Conservation (phyloP, 2,888 invertebrate species). For the Microctonus aethiopoides region DNA sequence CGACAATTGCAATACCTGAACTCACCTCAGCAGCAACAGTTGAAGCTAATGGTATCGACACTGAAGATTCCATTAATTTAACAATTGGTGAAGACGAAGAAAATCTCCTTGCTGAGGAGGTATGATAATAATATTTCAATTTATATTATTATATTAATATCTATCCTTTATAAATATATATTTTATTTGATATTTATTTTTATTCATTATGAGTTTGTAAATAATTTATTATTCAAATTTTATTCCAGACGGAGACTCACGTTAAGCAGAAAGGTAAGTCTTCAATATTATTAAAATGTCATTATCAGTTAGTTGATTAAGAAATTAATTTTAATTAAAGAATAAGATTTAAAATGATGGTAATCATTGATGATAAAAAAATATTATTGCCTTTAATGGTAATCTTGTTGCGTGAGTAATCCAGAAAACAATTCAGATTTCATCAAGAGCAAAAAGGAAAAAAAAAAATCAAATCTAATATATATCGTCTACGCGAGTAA, state of each 20-base stretch:
- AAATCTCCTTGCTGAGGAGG: constrained; percentile 81
- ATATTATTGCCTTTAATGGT: neutral
- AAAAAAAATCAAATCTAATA: constrained; percentile 21
- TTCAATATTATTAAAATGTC: constrained; percentile 14
- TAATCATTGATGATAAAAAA: neutral
- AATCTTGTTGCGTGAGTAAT: constrained; percentile 19
- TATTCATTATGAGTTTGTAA: neutral
- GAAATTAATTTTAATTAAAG: neutral
- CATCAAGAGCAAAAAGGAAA: constrained; percentile 27
- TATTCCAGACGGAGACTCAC: constrained; percentile 62
- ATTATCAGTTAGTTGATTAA: constrained; percentile 19
- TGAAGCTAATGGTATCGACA: constrained; percentile 74
- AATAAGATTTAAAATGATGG: neutral
- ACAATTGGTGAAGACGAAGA: constrained; percentile 85
- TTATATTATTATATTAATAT: no score
- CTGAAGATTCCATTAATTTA: constrained; percentile 83
- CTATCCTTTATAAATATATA: no score
- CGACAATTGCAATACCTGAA: constrained; percentile 27
- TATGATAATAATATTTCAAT: constrained; percentile 62
- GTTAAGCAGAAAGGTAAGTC: constrained; percentile 65
- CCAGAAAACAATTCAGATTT: constrained; percentile 15
- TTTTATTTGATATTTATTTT: neutral
- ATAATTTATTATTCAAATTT: constrained; percentile 21
- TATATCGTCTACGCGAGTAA: constrained; percentile 20
- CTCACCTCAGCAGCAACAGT: constrained; percentile 50